These are phyloP conservation scores for Drosophila carrolli DNA, from an alignment of 1,140 invertebrate genomes.

Conservation along the genomic window DNA sequence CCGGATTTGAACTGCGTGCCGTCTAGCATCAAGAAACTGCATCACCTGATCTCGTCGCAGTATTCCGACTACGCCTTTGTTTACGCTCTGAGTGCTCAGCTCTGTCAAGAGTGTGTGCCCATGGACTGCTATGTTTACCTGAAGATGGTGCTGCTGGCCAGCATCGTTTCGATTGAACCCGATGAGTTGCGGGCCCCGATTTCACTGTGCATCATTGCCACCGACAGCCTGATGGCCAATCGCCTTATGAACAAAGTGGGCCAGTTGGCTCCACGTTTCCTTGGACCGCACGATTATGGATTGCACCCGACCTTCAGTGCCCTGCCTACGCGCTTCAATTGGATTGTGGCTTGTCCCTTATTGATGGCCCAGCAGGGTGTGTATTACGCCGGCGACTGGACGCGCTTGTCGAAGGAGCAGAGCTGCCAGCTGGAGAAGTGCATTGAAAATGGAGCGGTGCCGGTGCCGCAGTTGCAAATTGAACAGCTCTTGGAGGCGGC, in stretches of 20 bases:
- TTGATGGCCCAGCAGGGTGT: slow-evolving; percentile 73
- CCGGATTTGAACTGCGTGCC: slow-evolving; percentile 57
- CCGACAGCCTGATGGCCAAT: slow-evolving; percentile 53
- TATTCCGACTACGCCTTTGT: slow-evolving; percentile 78
- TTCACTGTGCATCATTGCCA: slow-evolving; percentile 62
- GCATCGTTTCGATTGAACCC: slow-evolving; percentile 61
- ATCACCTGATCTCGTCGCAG: slow-evolving; percentile 42
- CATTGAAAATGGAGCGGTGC: slow-evolving; percentile 64
- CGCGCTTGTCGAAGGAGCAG: slow-evolving; percentile 53
- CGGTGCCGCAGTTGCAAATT: slow-evolving; percentile 28
- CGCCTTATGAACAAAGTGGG: slow-evolving; percentile 57
- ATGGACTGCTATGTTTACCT: slow-evolving; percentile 76
- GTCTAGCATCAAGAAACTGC: slow-evolving; percentile 45
- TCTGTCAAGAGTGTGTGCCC: slow-evolving; percentile 66
- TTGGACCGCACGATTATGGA: slow-evolving; percentile 62
- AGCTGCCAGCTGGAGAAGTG: slow-evolving; percentile 49
- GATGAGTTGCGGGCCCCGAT: slow-evolving; percentile 64
- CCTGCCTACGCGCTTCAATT: slow-evolving; percentile 48
- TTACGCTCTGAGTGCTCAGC: slow-evolving; percentile 66
- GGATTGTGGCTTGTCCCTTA: slow-evolving; percentile 65
- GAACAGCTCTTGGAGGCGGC: slow-evolving; percentile 59
- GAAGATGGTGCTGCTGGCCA: slow-evolving; percentile 72
- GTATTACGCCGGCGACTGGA: slow-evolving; percentile 76
- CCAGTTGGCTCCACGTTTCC: slow-evolving; percentile 65
- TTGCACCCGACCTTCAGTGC: slow-evolving; percentile 20